Evolutionary conservation across 2,113 vertebrate genomes (phyloP).

Genomic region (Corythaixoides concolor): DNA sequence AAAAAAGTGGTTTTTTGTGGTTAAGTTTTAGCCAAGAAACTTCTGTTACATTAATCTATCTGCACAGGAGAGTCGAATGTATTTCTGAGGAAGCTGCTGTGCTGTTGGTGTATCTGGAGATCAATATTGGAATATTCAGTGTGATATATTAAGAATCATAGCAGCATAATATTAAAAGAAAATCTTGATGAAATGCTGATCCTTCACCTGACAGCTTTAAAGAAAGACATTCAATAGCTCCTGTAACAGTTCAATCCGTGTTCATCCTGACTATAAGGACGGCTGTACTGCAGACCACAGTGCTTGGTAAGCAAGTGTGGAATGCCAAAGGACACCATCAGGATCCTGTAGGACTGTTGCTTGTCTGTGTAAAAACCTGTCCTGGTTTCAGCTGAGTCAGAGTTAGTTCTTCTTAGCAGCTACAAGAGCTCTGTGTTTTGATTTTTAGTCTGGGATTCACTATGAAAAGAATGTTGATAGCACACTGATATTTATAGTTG

Average conservation of each 20-base stretch:
- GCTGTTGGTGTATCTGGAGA: not conserved
- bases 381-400: too few species aligned
- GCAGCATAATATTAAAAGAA: not conserved
- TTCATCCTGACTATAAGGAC: not conserved
- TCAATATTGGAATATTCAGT: not conserved
- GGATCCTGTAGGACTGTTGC: not conserved
- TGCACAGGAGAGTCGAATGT: not conserved
- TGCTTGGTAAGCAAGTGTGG: rapidly evolving
- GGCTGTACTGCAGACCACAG: rapidly evolving
- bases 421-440: too few species aligned
- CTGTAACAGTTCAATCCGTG: not conserved
- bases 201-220: not conserved
- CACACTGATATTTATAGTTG: too few species aligned
- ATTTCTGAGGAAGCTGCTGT: not conserved
- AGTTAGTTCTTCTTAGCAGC: too few species aligned
- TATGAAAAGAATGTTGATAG: too few species aligned
- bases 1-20: not conserved
- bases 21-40: not conserved
- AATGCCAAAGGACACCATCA: not conserved
- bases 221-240: not conserved
- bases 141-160: not conserved
- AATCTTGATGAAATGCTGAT: not conserved
- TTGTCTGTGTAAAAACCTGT: not conserved
- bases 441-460: too few species aligned
- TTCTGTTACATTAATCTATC: not conserved